Conservation (phyloP, 2,797 vertebrate genomes). For the Microcaecilia unicolor region DNA sequence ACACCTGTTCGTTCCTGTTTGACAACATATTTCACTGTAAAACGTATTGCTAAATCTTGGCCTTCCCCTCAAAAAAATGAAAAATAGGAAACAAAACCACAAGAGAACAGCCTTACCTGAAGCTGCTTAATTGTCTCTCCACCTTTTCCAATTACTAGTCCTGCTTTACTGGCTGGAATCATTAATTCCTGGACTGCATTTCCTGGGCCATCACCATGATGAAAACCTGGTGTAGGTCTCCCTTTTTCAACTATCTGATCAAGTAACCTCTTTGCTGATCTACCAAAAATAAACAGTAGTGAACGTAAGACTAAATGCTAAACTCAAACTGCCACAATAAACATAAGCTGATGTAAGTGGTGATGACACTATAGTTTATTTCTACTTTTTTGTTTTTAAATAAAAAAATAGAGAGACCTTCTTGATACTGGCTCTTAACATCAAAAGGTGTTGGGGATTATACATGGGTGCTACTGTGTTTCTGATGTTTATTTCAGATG, state of each 20-base stretch:
- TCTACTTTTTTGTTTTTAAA: too few species aligned
- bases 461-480: too few species aligned
- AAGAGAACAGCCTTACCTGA: constrained; percentile 60
- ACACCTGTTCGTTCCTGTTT: constrained; percentile 88
- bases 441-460: too few species aligned
- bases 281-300: constrained; percentile 28
- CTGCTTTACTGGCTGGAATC: constrained; percentile 94
- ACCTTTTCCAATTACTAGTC: constrained; percentile 94
- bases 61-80: too few species aligned
- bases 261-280: constrained; percentile 83
- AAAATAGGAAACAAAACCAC: too few species aligned
- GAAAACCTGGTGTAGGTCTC: constrained; percentile 86
- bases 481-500: too few species aligned
- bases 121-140: constrained; percentile 97
- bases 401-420: too few species aligned
- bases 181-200: constrained; percentile 96
- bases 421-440: too few species aligned
- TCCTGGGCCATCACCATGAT: constrained; percentile 87
- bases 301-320: not conserved
- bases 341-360: too few species aligned
- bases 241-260: constrained; percentile 96
- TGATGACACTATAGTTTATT: too few species aligned
- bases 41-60: too few species aligned
- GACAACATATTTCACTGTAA: constrained; percentile 1
- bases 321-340: too few species aligned